Evolutionary conservation across 2,797 vertebrate species (phyloP), one percentile per base, ranked within the genome.

Genomic region (Parauchenoglanis punctatus): DNA sequence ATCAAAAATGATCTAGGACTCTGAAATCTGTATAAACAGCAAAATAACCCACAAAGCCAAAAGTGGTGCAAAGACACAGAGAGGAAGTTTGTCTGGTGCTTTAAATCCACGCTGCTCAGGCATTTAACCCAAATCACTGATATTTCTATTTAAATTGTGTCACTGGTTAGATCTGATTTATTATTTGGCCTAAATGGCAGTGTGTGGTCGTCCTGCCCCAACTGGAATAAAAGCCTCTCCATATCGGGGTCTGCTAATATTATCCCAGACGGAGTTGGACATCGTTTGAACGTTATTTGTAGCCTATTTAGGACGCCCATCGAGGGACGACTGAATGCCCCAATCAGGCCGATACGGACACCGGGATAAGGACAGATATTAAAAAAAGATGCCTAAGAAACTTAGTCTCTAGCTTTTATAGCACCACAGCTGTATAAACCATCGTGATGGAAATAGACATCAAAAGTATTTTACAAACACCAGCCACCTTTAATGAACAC

Each of bases 241-340:
- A 15, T 72, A n/a, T 72, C 20, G 18, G 49, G 82, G 65, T 35
- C 65, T 84, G 46, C 82, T 72, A 67, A 84, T 70, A 68, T 84
- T 84, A 84, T 23, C 81, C 59, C 2, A 25, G 23, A 40, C 28
- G 1, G 17, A 52, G 15, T 17, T 56, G 52, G 75, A 56, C 75
- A 31, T 58, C 49, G 31, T 52, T 54, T 54, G 65, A 84, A 70
- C 5, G 20, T 35, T 52, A 68, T 68, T 67, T 67, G 81, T 49
- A 52, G 63, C 44, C 25, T 52, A 72, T 84, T 54, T 72, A 35
- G 82, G 82, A 52, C 65, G 5, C 49, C 46, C 7, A 2, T 83
- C n/a, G 28, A 67, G 81, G 81, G 81, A 68, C 1, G 49, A 35
- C 17, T 0, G 65, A 84, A 31, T 40, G 12, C 82, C 23, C 61